These are phyloP conservation scores for Zaprionus lineosus DNA, from an alignment of 2,888 invertebrate species.

Conservation along the genomic window DNA sequence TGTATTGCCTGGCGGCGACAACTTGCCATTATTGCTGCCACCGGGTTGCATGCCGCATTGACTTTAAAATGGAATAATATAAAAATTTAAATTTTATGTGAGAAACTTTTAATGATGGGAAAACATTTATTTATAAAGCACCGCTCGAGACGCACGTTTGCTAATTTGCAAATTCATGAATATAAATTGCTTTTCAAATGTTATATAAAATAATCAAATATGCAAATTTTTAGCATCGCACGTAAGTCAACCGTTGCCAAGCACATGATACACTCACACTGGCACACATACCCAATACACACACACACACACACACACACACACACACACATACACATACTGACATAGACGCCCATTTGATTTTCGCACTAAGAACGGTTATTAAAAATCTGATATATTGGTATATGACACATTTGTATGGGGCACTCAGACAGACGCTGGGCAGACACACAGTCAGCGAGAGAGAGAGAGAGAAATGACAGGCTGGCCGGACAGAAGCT, in stretches of 20 bases:
- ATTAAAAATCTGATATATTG: constrained; percentile 52
- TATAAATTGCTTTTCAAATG: constrained; percentile 70
- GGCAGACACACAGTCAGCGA: neutral
- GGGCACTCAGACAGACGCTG: constrained; percentile 3
- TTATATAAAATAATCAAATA: constrained; percentile 73
- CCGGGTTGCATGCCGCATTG: neutral
- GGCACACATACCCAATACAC: neutral
- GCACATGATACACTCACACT: too few species aligned
- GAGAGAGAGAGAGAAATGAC: neutral
- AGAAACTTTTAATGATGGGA: constrained; percentile 35
- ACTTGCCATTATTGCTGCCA: neutral
- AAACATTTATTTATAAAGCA: constrained; percentile 50
- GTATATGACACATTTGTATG: constrained; percentile 11
- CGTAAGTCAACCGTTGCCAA: constrained; percentile 3
- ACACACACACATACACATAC: constrained; percentile 12
- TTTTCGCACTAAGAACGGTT: constrained; percentile 44
- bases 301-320: constrained; percentile 7
- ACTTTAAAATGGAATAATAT: constrained; percentile 7
- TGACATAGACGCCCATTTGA: too few species aligned
- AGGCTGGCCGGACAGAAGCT: constrained; percentile 8
- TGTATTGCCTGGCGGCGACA: constrained; percentile 3
- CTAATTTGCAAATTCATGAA: constrained; percentile 72
- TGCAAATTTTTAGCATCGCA: constrained; percentile 53
- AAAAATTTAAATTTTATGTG: constrained; percentile 6
- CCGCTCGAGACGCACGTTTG: constrained; percentile 14